phyloP scores from a whole-genome alignment of 2,888 invertebrate genomes.

The Cheilosia pagana region DNA sequence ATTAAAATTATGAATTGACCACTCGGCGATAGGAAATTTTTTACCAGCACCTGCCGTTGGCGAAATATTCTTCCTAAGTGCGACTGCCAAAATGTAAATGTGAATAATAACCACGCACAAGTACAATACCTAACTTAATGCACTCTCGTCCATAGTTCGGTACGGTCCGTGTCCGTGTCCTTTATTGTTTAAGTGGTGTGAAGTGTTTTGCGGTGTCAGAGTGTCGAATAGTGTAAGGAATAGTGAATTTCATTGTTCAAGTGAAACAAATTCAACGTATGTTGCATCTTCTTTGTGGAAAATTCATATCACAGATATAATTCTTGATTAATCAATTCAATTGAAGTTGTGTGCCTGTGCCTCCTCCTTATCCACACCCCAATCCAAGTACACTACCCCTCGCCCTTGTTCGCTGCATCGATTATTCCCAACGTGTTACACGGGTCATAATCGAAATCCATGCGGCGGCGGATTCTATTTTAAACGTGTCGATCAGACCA shows the following conservation, averaged over 20 bases:
- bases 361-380: neutral
- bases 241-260: too few species aligned
- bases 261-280: neutral
- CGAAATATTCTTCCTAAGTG: too few species aligned
- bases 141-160: neutral
- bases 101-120: conserved; percentile 5
- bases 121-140: too few species aligned
- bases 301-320: neutral
- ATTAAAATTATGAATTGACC: conserved; percentile 58
- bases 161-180: too few species aligned
- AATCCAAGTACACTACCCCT: neutral
- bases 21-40: conserved; percentile 36
- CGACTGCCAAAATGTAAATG: conserved; percentile 3
- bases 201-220: too few species aligned
- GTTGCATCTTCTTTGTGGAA: neutral
- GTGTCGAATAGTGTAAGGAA: too few species aligned
- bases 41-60: conserved; percentile 31
- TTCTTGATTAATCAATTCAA: conserved; percentile 4
- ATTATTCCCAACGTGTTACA: conserved; percentile 11
- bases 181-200: too few species aligned
- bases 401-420: neutral
- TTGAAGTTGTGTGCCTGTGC: neutral
- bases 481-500: neutral
- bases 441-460: neutral
- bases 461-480: neutral